phyloP scores from a whole-genome alignment of 2,888 invertebrate genomes.

The Limenitis camilla region DNA sequence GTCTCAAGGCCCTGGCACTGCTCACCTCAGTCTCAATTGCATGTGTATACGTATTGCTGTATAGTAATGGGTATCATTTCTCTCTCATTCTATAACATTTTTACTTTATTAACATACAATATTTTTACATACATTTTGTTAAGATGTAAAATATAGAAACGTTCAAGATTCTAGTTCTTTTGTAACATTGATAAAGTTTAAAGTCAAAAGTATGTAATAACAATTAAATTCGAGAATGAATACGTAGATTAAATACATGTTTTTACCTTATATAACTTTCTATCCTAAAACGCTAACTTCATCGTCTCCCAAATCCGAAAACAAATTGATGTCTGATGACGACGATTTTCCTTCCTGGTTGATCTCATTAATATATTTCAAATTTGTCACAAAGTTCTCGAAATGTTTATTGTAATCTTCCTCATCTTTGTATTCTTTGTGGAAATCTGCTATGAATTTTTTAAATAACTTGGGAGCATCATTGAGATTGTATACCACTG shows the following conservation, averaged over 20 bases:
- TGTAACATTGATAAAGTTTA: too few relatives aligned
- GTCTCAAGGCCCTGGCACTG: too few relatives aligned
- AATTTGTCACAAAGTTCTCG: constrained; percentile 38
- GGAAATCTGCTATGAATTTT: constrained; percentile 38
- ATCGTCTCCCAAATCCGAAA: constrained; percentile 38
- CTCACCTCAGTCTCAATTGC: too few relatives aligned
- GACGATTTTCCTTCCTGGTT: constrained; percentile 34
- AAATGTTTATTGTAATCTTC: constrained; percentile 39
- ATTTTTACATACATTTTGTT: too few relatives aligned
- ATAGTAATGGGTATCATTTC: too few relatives aligned
- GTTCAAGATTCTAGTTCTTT: too few relatives aligned
- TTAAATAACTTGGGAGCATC: constrained; percentile 42
- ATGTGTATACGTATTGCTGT: too few relatives aligned
- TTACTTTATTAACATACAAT: too few relatives aligned
- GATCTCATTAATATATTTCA: constrained; percentile 44
- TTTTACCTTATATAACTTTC: constrained; percentile 4
- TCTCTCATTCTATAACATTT: too few relatives aligned
- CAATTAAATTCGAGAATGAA: too few relatives aligned
- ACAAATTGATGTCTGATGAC: constrained; percentile 43
- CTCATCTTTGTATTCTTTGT: constrained; percentile 41
- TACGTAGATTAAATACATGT: neutral
- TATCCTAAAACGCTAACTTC: constrained; percentile 27
- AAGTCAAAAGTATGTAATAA: too few relatives aligned
- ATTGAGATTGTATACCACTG: constrained; percentile 41
- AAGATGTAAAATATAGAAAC: too few relatives aligned